A percentile compares a stretch with the other conserved stretches of the same genome.
These are phyloP conservation scores for Cantharis lateralis DNA, from an alignment of 2,888 invertebrate genomes.

Conservation along the genomic window DNA sequence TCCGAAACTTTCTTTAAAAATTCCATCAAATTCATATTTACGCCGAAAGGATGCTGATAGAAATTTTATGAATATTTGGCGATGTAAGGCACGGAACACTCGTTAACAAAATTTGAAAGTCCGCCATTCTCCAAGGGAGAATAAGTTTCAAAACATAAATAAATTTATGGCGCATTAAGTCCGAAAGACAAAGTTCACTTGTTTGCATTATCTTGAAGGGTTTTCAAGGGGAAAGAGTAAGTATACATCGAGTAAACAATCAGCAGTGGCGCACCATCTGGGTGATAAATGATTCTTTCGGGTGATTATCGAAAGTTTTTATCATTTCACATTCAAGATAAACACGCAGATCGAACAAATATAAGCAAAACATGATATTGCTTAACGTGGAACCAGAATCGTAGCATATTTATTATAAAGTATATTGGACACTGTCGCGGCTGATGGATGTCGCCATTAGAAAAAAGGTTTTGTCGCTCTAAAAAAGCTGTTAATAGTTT, in stretches of 20 bases:
- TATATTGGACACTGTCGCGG: too few relatives aligned
- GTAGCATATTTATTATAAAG: too few relatives aligned
- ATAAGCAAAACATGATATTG: too few relatives aligned
- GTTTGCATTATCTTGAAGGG: neutral
- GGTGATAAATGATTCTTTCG: too few relatives aligned
- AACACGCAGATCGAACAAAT: too few relatives aligned
- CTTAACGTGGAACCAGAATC: too few relatives aligned
- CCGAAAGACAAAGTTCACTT: neutral
- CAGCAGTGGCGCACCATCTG: too few relatives aligned
- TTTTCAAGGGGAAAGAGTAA: neutral
- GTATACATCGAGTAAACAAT: neutral
- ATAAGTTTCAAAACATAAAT: neutral
- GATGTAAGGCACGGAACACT: neutral
- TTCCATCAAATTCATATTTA: neutral
- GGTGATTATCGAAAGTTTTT: too few relatives aligned
- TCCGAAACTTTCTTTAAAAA: neutral
- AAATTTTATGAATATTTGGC: neutral
- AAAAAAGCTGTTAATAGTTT: too few relatives aligned
- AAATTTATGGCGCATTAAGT: neutral
- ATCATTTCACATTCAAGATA: too few relatives aligned
- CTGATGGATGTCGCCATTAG: too few relatives aligned
- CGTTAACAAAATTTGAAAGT: neutral
- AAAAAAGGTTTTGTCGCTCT: too few relatives aligned
- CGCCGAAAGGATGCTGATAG: neutral
- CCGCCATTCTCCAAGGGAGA: neutral